A percentile compares a stretch with the other conserved stretches of the same genome.
These are phyloP conservation scores for Manis crassicaudata DNA, from an alignment of 2,797 vertebrate genomes.

Conservation along the genomic window DNA sequence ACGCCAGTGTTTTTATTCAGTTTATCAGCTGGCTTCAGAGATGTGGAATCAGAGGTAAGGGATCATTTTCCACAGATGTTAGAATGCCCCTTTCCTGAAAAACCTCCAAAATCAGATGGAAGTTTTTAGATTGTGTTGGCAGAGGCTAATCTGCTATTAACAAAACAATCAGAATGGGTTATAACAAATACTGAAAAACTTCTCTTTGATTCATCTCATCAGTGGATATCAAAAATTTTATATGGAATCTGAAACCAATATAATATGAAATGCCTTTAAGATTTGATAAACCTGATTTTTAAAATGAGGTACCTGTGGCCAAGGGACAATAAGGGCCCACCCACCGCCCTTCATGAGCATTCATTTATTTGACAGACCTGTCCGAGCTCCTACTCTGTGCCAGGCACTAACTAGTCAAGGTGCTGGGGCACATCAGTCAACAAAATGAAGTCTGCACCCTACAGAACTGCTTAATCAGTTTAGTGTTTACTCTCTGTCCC, in stretches of 20 bases:
- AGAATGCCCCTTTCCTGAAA: constrained; percentile 47
- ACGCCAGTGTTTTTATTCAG: neutral
- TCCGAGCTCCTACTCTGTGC: neutral
- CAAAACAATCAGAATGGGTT: constrained; percentile 40
- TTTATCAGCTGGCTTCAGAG: constrained; percentile 65
- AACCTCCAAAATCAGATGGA: constrained; percentile 16
- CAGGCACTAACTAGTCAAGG: neutral
- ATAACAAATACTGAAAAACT: neutral
- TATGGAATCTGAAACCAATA: neutral
- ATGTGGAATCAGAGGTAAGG: neutral
- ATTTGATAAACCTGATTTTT: neutral
- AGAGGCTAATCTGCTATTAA: constrained; percentile 46
- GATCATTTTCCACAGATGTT: constrained; percentile 35
- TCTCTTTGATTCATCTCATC: constrained; percentile 20
- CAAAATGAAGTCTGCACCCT: neutral
- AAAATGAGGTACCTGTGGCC: neutral
- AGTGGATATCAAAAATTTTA: neutral
- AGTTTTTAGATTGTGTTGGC: constrained; percentile 46
- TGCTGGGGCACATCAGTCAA: neutral
- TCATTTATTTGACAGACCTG: neutral
- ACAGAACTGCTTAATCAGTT: no score
- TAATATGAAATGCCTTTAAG: neutral
- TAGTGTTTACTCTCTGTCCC: no score
- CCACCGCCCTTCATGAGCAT: neutral
- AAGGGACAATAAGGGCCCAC: neutral